Evolutionary conservation across 2,113 vertebrate genomes (phyloP), one percentile per base, ranked within the genome.

Genomic region (Alexandromys fortis): DNA sequence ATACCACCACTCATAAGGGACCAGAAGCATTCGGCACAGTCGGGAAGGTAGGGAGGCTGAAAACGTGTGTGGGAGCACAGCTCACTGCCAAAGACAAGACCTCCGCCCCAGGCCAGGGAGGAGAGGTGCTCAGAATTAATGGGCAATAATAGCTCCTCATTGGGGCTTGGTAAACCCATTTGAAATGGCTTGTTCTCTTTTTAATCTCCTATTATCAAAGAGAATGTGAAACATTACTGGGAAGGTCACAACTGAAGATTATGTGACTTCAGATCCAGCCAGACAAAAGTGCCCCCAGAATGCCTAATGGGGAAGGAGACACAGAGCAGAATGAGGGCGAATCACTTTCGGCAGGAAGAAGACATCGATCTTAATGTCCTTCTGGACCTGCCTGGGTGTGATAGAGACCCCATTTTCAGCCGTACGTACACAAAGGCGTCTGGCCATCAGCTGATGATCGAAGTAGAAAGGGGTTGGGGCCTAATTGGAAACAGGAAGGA

Each of bases 331-430:
- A 14, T 0, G 2, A 68, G 14, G 30, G 63, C 14, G 22, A 58
- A n/a, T 8, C 3, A 9, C 30, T 45, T 61, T 35, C 21, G 0
- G 5, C 45, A 22, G 30, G 17, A 47, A 24, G 19, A 21, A 70
- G 38, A 35, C 2, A 3, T 2, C 2, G 12, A 5, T 3, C 3
- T 16, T 1, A 9, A 52, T 0, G 0, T 0, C 30, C 68, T 61
- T 7, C 1, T 0, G 11, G 58, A 14, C 24, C 35, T 2, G 52
- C 13, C 42, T n/a, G 0, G 2, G 42, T 28, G 79, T 26, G 16
- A 28, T 7, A 3, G 11, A 61, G 65, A 72, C 33, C 33, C 0
- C 1, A 30, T 10, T 13, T 26, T 21, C 14, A 47, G 47, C 68
- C 21, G 0, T 22, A 14, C 4, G 30, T 22, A 13, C n/a, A 17